Evolutionary conservation across 2,113 vertebrate species (phyloP), one percentile per base, ranked within the genome.

Genomic region (Chionodraco myersi): DNA sequence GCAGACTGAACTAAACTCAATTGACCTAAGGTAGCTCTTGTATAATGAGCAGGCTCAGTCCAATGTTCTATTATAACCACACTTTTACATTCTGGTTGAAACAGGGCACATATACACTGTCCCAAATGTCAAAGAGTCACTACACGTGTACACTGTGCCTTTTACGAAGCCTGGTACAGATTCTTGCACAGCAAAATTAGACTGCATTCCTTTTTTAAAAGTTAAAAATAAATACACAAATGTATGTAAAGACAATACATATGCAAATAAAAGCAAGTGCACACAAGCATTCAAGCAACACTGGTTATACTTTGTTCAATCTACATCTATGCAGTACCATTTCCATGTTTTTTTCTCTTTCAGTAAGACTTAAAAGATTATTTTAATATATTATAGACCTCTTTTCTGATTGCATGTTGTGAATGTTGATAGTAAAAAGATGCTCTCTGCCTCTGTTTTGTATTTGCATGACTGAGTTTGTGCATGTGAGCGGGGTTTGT

Each of bases 1-100:
- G 48, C 82, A 77, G 53, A 30, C 64, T 45, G 65, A 80, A 60
- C 30, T 47, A 21, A 72, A 57, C 12, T 52, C 47, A 71, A n/a
- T 18, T 68, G 63, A 64, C 30, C 52, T 36, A 36, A 59, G 11
- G 78, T 77, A 59, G 45, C 49, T n/a, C n/a, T 21, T 36, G 36
- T 71, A 14, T 85, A 83, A 84, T 69, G 71, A 80, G 58, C 62
- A 18, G 30, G 49, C 56, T 65, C 47, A 47, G n/a, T 52, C 36
- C 44, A 23, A 47, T 68, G 36, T 73, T 44, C 61, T 34, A 7
- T 13, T 72, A 9, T 21, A 71, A 49, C 26, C 10, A 14, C 41
- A 62, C 16, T 60, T 74, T 63, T 72, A 60, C 47, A 48, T 45
- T 15, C 26, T 60, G 13, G n/a, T 62, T 52, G n/a, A 67, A 72